Evolutionary conservation across 2,797 vertebrate species (phyloP).

Genomic region (Cyprinodon diabolis): DNA sequence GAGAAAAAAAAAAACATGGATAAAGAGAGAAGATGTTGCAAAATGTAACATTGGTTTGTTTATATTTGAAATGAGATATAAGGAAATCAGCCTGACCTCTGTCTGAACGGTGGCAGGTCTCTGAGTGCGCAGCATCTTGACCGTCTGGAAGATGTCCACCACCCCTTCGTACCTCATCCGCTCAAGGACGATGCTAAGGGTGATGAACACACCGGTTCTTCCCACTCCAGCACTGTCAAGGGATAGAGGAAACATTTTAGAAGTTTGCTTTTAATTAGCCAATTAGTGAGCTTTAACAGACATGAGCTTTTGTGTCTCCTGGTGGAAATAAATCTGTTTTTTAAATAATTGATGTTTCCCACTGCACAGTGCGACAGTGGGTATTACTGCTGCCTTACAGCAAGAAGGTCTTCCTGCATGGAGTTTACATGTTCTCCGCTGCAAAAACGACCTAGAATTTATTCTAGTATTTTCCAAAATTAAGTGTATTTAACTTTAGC

Average conservation of each 20-base stretch:
- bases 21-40: neutral
- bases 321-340: neutral
- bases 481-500: too few relatives aligned
- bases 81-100: slow-evolving; percentile 83
- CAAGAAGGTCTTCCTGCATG: too few relatives aligned
- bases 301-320: neutral
- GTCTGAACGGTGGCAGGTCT: slow-evolving; percentile 99
- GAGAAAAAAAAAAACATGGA: neutral
- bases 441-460: too few relatives aligned
- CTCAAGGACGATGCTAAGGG: slow-evolving; percentile 97
- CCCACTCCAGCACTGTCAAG: slow-evolving; percentile 91
- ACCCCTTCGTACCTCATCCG: slow-evolving; percentile 99
- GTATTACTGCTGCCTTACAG: too few relatives aligned
- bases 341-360: neutral
- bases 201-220: slow-evolving; percentile 98
- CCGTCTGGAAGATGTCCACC: slow-evolving; percentile 99
- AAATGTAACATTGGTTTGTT: neutral
- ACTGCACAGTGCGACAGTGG: too few relatives aligned
- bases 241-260: neutral
- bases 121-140: slow-evolving; percentile 99
- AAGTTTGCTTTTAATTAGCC: neutral
- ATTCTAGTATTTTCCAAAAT: too few relatives aligned
- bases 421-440: too few relatives aligned
- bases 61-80: neutral
- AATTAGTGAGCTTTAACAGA: neutral